Evolutionary conservation across 1,140 invertebrate species (phyloP), one percentile per base, ranked within the genome.

Genomic region (Ctenoplectra terminalis): DNA sequence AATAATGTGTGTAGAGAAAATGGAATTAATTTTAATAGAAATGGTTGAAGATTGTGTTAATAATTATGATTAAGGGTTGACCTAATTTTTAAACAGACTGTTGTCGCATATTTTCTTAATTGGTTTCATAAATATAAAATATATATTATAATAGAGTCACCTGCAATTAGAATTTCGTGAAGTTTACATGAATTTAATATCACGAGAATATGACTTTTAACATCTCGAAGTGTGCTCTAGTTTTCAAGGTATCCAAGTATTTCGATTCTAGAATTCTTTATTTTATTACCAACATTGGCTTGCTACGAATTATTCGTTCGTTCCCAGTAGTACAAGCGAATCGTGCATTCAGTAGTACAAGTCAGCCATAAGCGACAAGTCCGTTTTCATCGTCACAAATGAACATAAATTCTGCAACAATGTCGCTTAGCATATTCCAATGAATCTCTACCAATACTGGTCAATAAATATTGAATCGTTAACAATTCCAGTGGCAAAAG

Each of bases 401-500:
- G 46, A 50, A 40, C 46, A 77, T 71, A 40, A 78, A 60, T 78
- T 60, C 56, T 13, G n/a, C 50, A 76, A 76, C 31, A 8, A 20
- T 17, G 17, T 5, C n/a, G 29, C 17, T 58, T 69, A 60, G 23
- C 46, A 34, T 37, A 43, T 52, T 20, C 31, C 40, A 29, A 46
- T 71, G n/a, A 46, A 50, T 29, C 54, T 29, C 31, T 4, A 15
- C 9, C 15, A 37, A 4, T 31, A 17, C 23, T 6, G 54, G 63
- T 78, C 52, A 78, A 71, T 78, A 78, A 78, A 78, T 60, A 71
- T 67, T 29, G 66, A 48, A 34, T 60, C 76, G 37, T 78, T 70
- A 60, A 71, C 54, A n/a, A 60, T 78, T 46, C 66, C 40, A 29
- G 46, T 60, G 13, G 20, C 43, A 67, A 46, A 29, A 71, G 54